These are phyloP conservation scores for Artemia sinica DNA, from an alignment of 2,888 invertebrate genomes.

Conservation along the genomic window DNA sequence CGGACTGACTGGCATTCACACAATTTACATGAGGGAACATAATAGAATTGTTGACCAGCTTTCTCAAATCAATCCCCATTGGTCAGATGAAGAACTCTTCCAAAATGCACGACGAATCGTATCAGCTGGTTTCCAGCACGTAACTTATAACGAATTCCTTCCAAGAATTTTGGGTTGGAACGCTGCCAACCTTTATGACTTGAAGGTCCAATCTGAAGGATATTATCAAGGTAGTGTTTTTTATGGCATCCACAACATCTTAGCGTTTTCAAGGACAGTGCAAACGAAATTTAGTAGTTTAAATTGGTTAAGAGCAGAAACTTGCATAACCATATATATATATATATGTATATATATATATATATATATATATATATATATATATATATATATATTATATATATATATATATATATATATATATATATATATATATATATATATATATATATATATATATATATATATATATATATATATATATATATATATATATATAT, in stretches of 20 bases:
- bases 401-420: too few species aligned
- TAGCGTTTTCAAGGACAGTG: background rate
- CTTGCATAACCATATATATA: too few species aligned
- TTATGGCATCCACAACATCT: background rate
- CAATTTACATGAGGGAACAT: slow-evolving; percentile 72
- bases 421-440: too few species aligned
- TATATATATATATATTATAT: too few species aligned
- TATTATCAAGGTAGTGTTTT: slow-evolving; percentile 31
- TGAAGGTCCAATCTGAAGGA: slow-evolving; percentile 35
- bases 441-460: too few species aligned
- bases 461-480: too few species aligned
- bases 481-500: too few species aligned
- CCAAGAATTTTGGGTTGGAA: slow-evolving; percentile 43
- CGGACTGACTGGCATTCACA: slow-evolving; percentile 69
- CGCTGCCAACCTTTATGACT: slow-evolving; percentile 34
- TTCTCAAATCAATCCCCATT: slow-evolving; percentile 63
- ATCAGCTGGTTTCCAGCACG: slow-evolving; percentile 56
- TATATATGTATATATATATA: background rate
- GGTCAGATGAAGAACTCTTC: slow-evolving; percentile 67
- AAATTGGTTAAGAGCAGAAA: background rate
- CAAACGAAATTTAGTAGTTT: background rate
- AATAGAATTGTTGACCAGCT: slow-evolving; percentile 66
- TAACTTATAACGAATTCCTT: slow-evolving; percentile 71
- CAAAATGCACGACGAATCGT: slow-evolving; percentile 60
- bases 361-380: background rate